A percentile compares a stretch with the other conserved stretches of the same genome.
Conservation (phyloP, 2,797 vertebrate genomes). For the Picus viridis region DNA sequence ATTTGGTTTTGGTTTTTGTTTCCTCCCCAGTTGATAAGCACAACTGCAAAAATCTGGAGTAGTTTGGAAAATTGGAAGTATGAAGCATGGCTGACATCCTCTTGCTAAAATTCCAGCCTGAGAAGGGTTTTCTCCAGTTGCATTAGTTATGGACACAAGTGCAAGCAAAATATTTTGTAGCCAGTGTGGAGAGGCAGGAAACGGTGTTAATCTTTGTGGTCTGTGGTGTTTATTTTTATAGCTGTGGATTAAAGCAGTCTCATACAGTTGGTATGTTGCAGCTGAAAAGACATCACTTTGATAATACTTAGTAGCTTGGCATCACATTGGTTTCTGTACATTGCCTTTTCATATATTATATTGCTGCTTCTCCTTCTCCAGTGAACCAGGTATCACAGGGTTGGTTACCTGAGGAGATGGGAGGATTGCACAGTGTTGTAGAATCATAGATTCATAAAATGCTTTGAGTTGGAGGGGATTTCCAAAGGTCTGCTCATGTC, state of each 20-base stretch:
- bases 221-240: constrained; percentile 4
- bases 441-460: too few relatives aligned
- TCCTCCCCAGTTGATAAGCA: not conserved
- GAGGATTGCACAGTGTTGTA: not conserved
- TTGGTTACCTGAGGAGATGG: not conserved
- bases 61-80: not conserved
- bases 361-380: not conserved
- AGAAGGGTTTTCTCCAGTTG: not conserved
- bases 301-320: not conserved
- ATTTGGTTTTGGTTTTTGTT: too few relatives aligned
- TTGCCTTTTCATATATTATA: not conserved
- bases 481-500: too few relatives aligned
- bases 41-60: not conserved
- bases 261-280: not conserved
- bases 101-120: not conserved
- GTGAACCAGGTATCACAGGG: not conserved
- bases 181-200: not conserved
- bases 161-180: not conserved
- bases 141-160: not conserved
- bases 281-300: not conserved
- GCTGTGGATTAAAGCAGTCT: not conserved
- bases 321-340: not conserved
- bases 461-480: too few relatives aligned
- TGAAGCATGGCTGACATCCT: not conserved
- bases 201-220: not conserved